Evolutionary conservation across 2,888 invertebrate species (phyloP), one percentile per base, ranked within the genome.

Genomic region (Catocala nupta): DNA sequence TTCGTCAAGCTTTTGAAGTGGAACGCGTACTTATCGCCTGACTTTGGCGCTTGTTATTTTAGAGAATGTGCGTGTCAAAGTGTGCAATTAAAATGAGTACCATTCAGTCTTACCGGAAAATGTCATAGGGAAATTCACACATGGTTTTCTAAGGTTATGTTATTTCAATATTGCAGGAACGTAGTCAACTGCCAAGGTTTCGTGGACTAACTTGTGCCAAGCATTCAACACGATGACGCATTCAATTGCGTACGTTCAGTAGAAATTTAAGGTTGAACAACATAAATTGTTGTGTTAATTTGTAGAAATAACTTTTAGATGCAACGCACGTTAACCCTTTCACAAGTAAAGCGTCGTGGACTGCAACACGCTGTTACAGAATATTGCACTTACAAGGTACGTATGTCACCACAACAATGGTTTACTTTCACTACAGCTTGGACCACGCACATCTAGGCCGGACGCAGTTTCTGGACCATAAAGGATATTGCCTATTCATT

Each of bases 391-490:
- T 71, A 70, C 60, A 56, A 57, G 65, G 62, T 51, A 64, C 63
- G 16, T 78, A 71, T 83, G 84, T 82, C 81, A 80, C 80, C 78
- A 75, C 72, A 83, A 87, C 87, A 87, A 86, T 84, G 68, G 83
- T 55, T 75, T 47, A 86, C 89, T 90, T 90, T 90, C 89, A 86
- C 90, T 82, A 59, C 60, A 68, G 75, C 72, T 81, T 82, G 81
- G 74, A 82, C 76, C 71, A 70, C 82, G 86, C 83, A 85, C 88
- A 91, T 87, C 86, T 90, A 87, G 90, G 88, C 79, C 92, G 90
- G 88, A 87, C 86, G 87, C 80, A 85, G 86, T 89, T 89, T 91
- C 88, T 92, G 91, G 90, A 92, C 91, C 92, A 93, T 82, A 91
- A 90, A 91, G 88, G 89, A 90, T 86, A 83, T 86, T 84, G 81